These are phyloP conservation scores for Bombus ignitus DNA, from an alignment of 1,140 invertebrate genomes.

Conservation along the genomic window DNA sequence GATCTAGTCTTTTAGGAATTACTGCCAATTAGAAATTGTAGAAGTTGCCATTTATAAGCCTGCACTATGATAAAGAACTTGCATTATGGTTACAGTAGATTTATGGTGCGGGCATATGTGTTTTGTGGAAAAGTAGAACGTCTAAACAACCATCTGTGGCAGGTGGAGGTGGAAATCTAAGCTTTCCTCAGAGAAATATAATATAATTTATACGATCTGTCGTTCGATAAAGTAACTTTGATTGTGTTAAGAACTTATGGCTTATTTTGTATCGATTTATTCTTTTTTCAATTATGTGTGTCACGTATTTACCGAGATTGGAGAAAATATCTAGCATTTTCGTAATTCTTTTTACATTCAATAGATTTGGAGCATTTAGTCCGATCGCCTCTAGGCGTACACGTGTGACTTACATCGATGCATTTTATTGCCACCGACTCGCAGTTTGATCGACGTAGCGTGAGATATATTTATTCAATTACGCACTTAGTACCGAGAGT, in stretches of 20 bases:
- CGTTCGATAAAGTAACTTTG: too few relatives aligned
- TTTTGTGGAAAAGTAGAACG: conserved; percentile 17
- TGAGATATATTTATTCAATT: conserved; percentile 44
- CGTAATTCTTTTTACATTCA: not conserved
- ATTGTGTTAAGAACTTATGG: too few relatives aligned
- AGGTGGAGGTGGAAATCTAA: not conserved
- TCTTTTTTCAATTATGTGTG: too few relatives aligned
- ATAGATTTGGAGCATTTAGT: not conserved
- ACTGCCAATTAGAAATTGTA: conserved; percentile 47
- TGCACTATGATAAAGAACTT: not conserved
- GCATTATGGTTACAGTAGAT: not conserved
- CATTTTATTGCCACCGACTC: conserved; percentile 15
- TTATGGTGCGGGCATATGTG: not conserved
- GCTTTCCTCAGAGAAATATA: not conserved
- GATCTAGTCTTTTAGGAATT: not conserved
- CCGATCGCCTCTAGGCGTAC: conserved; percentile 25
- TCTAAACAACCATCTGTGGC: not conserved
- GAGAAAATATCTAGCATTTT: not conserved
- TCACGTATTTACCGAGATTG: not conserved
- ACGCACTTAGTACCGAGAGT: not conserved
- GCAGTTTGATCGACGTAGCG: conserved; percentile 10
- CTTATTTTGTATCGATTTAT: too few relatives aligned
- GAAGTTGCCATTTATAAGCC: conserved; percentile 32
- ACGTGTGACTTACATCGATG: conserved; percentile 41
- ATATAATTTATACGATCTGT: too few relatives aligned